phyloP scores from a whole-genome alignment of 2,797 vertebrate genomes.

The Thalassophryne amazonica region DNA sequence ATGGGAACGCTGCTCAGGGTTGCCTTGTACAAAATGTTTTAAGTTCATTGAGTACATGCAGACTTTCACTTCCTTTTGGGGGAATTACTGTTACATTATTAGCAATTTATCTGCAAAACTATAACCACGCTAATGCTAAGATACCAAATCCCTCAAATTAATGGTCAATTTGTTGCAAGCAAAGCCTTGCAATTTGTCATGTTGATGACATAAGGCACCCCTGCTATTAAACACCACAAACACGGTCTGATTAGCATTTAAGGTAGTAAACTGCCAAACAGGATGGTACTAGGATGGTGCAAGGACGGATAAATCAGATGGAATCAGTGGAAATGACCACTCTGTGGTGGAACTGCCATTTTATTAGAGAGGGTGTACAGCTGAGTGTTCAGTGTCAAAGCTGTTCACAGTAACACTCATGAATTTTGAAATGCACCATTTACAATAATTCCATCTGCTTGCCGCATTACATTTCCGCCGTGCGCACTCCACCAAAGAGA shows the following conservation, averaged over 20 bases:
- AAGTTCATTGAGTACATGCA: too few species aligned
- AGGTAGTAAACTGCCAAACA: constrained; percentile 33
- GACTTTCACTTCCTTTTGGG: too few species aligned
- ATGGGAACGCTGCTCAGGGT: too few species aligned
- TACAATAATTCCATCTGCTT: constrained; percentile 50
- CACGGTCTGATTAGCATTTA: constrained; percentile 37
- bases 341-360: constrained; percentile 51
- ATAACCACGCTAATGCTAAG: too few species aligned
- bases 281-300: constrained; percentile 12
- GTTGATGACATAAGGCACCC: background rate
- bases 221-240: constrained; percentile 24
- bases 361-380: constrained; percentile 53
- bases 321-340: constrained; percentile 55
- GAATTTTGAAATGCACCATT: constrained; percentile 55
- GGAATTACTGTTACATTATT: too few species aligned
- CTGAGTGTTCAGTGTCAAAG: constrained; percentile 59
- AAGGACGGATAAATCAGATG: constrained; percentile 43
- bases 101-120: too few species aligned
- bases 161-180: constrained; percentile 28
- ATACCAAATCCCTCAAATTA: constrained; percentile 15
- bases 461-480: constrained; percentile 34
- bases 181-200: constrained; percentile 11
- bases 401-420: constrained; percentile 41
- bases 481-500: constrained; percentile 38
- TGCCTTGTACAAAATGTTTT: too few species aligned